These are phyloP conservation scores for Sus scrofa DNA, from an alignment of 2,113 vertebrate genomes.

Conservation along the genomic window T2T-Sscrofa CM000817.6:79554501-79555000, in stretches of 20 bases:
- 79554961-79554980: slow-evolving; percentile 53
- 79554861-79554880: slow-evolving; percentile 92
- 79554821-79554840: slow-evolving; percentile 98
- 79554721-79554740: slow-evolving; percentile 53
- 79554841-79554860: slow-evolving; percentile 96
- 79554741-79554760: slow-evolving; percentile 67
- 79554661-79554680: slow-evolving; percentile 24
- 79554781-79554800: slow-evolving; percentile 84
- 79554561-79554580: neutral
- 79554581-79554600: neutral
- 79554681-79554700: neutral
- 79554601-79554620: neutral
- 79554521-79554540: slow-evolving; percentile 17
- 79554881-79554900: neutral
- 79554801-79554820: slow-evolving; percentile 90
- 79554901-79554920: slow-evolving; percentile 62
- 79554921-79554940: slow-evolving; percentile 54
- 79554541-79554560: neutral
- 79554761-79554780: slow-evolving; percentile 82
- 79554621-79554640: slow-evolving; percentile 54
- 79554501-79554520: neutral
- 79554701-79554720: slow-evolving; percentile 42
- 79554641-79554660: slow-evolving; percentile 27
- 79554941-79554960: slow-evolving; percentile 29
- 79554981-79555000: neutral